Conservation (phyloP, 2,797 vertebrate species). For the Amblyopsis hoosieri region DNA sequence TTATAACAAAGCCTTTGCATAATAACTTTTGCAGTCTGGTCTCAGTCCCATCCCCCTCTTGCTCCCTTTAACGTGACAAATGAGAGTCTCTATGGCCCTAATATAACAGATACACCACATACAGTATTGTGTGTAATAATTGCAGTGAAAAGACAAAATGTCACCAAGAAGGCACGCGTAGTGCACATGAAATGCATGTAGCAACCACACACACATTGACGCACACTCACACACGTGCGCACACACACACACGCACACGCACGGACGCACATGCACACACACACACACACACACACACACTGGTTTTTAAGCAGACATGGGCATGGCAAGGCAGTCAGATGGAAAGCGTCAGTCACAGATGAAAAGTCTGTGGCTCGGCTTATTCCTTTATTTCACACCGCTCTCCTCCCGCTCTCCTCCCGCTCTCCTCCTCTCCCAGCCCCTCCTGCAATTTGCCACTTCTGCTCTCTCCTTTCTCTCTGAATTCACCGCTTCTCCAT, state of each 20-base stretch:
- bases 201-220: slow-evolving; percentile 31
- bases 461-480: slow-evolving; percentile 24
- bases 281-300: slow-evolving; percentile 4
- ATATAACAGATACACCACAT: slow-evolving; percentile 4
- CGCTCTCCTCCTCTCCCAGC: background rate
- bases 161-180: background rate
- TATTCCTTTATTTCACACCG: slow-evolving; percentile 24
- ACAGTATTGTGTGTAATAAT: slow-evolving; percentile 21
- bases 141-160: slow-evolving; percentile 20
- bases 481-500: background rate
- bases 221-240: slow-evolving; percentile 20
- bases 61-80: slow-evolving; percentile 69
- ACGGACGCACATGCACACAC: background rate
- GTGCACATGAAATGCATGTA: background rate
- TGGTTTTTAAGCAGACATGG: slow-evolving; percentile 60
- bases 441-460: slow-evolving; percentile 13
- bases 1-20: slow-evolving; percentile 74
- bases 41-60: slow-evolving; percentile 56
- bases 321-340: slow-evolving; percentile 66
- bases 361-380: slow-evolving; percentile 62
- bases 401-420: slow-evolving; percentile 17
- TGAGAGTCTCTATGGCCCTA: slow-evolving; percentile 60
- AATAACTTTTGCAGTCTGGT: slow-evolving; percentile 75
- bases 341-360: slow-evolving; percentile 74
- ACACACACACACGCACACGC: slow-evolving; percentile 20